Conservation (phyloP, 2,113 vertebrate genomes). For the Lampris megalopsis region DNA sequence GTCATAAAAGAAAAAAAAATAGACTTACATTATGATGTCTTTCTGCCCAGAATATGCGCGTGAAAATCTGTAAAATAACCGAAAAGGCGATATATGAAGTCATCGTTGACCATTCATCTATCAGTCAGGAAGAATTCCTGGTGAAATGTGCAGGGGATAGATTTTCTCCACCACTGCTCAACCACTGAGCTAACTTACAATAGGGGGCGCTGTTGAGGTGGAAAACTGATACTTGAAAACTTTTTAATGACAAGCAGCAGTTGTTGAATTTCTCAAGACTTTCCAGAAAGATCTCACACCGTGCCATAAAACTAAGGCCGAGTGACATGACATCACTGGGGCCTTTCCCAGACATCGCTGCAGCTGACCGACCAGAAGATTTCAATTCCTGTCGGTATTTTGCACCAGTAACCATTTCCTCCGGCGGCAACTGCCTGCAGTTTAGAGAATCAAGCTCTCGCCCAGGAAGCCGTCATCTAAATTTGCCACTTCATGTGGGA, state of each 20-base stretch:
- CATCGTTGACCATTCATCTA: background rate
- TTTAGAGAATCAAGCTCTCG: background rate
- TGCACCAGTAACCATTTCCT: background rate
- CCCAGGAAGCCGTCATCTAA: background rate
- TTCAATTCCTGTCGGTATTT: background rate
- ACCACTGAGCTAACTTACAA: slow-evolving; percentile 37
- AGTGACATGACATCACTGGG: slow-evolving; percentile 7
- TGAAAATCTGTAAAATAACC: too few relatives aligned
- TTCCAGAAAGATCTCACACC: slow-evolving; percentile 32
- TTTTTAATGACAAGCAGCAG: slow-evolving; percentile 15
- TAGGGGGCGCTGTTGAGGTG: slow-evolving; percentile 76
- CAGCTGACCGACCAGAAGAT: slow-evolving; percentile 10
- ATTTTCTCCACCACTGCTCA: background rate
- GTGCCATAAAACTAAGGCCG: background rate
- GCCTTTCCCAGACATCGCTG: slow-evolving; percentile 3
- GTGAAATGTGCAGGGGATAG: background rate
- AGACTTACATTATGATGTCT: too few relatives aligned
- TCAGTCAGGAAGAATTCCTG: background rate
- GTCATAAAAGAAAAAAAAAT: too few relatives aligned
- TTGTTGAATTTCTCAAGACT: slow-evolving; percentile 33
- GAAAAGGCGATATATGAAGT: too few relatives aligned
- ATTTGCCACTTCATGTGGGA: background rate
- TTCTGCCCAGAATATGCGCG: too few relatives aligned
- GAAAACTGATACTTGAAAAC: slow-evolving; percentile 32
- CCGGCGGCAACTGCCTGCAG: background rate